Evolutionary conservation across 1,140 invertebrate genomes (phyloP), one percentile per base, ranked within the genome.

Genomic region (Brachionus manjavacas): DNA sequence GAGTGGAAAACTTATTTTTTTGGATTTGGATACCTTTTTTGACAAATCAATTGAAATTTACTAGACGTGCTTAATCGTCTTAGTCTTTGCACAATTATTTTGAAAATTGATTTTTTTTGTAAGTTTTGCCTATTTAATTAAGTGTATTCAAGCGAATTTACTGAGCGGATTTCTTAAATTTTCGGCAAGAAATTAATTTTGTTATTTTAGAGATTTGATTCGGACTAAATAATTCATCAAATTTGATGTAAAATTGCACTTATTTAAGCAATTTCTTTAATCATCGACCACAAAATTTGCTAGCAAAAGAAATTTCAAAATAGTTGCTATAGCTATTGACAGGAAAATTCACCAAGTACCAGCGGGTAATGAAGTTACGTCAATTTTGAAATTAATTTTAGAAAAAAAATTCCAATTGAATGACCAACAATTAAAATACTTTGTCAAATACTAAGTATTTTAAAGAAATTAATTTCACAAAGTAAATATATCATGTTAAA

Each of bases 401-500:
- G 28, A 28, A 31, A 28, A 25, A n/a, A 35, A 68, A 14, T 14
- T 11, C 28, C 20, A 39, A 16, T 41, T 20, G 68, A 31, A 70
- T 28, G 14, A 35, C 16, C 14, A 66, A 66, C 16, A 66, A 66
- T 23, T 25, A 66, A 66, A 66, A 25, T 14, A 9, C n/a, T 11
- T 6, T n/a, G 20, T 35, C n/a, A 31, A 41, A 72, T 41, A 72
- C 0, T 23, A 72, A 16, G 16, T 39, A 3, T 35, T 12, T 70
- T 72, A 25, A 4, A 7, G 4, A 39, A 72, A 41, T 9, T n/a
- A 39, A 68, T 23, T 23, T 23, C 28, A 4, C 7, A 68, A 39
- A 68, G 25, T 39, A 72, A 72, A 72, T 72, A 72, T 72, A 72
- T 72, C 68, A 72, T 39, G 68, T 72, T 72, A 39, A 72, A 72